A percentile compares a stretch with the other conserved stretches of the same genome.
Evolutionary conservation across 1,140 invertebrate species (phyloP).

Genomic region (Ooceraea biroi): DNA sequence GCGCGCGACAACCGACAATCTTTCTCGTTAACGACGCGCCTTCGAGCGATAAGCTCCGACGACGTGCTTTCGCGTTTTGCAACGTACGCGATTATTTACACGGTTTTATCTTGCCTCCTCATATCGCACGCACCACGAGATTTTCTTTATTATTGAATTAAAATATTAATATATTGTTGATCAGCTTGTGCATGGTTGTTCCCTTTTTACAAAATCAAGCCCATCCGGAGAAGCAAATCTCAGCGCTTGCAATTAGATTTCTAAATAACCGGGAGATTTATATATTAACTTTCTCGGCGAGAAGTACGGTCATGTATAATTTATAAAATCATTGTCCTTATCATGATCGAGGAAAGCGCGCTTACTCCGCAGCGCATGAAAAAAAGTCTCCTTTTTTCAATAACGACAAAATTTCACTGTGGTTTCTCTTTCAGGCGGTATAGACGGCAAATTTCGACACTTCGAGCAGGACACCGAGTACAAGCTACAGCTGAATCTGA

Average conservation of each 20-base stretch:
- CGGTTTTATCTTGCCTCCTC: constrained; percentile 1
- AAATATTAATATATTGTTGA: no score
- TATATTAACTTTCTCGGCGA: background rate
- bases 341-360: background rate
- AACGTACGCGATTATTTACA: background rate
- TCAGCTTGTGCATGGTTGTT: no score
- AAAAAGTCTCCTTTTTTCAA: background rate
- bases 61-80: constrained; percentile 23
- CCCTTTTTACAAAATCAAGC: no score
- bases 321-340: background rate
- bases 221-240: no score
- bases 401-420: constrained; percentile 28
- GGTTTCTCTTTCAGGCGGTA: constrained; percentile 83
- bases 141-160: background rate
- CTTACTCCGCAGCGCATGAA: background rate
- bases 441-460: constrained; percentile 88
- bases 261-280: no score
- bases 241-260: no score
- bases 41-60: background rate
- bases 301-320: background rate
- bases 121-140: background rate
- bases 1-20: constrained; percentile 50
- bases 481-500: constrained; percentile 83
- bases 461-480: constrained; percentile 84
- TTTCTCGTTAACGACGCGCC: constrained; percentile 51